Evolutionary conservation across 2,113 vertebrate species (phyloP).

Genomic region (Heterocephalus glaber): DNA sequence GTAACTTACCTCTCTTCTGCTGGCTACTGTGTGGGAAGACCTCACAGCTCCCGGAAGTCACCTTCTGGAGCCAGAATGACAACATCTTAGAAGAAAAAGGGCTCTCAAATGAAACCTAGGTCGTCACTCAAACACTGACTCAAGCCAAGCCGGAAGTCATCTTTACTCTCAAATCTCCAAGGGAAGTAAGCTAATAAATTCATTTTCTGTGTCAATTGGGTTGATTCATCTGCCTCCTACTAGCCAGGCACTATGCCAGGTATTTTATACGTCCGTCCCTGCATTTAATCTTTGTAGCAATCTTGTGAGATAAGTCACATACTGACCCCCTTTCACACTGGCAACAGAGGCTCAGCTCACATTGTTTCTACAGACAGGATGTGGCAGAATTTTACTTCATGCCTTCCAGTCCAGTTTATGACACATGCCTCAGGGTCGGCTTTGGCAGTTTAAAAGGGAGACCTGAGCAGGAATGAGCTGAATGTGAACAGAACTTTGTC

Average conservation of each 20-base stretch:
- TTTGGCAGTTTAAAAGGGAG: background rate
- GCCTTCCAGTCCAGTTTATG: background rate
- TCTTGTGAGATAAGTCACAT: background rate
- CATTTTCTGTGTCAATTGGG: background rate
- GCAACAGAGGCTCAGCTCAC: background rate
- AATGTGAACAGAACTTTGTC: background rate
- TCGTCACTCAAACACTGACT: background rate
- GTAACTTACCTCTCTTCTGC: background rate
- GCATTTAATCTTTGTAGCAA: background rate
- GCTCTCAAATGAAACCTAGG: background rate
- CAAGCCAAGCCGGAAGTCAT: background rate
- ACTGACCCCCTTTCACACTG: background rate
- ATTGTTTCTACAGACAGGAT: background rate
- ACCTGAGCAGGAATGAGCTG: background rate
- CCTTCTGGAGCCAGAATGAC: background rate
- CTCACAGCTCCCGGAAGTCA: background rate
- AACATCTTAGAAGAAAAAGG: background rate
- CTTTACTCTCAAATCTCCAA: accelerated
- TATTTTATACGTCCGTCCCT: background rate
- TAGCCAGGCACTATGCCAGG: accelerated
- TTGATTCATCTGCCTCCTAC: accelerated
- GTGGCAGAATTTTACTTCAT: background rate
- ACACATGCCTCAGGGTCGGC: accelerated
- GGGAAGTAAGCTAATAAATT: background rate
- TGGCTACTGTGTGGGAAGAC: background rate